Evolutionary conservation across 2,113 vertebrate genomes (phyloP).

Genomic region (Phoxinus phoxinus): DNA sequence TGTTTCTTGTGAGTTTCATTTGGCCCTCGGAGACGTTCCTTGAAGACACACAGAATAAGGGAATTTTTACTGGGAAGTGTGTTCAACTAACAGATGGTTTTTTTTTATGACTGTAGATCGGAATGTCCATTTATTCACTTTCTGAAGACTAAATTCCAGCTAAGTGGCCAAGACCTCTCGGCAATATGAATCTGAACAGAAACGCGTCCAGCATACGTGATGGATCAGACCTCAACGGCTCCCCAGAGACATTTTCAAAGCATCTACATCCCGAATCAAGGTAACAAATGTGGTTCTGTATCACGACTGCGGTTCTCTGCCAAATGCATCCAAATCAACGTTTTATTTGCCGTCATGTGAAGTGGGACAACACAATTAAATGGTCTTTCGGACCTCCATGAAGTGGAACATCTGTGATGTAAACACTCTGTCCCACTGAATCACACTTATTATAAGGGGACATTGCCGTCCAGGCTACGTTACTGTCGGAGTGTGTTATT

Average conservation of each 20-base stretch:
- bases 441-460: neutral
- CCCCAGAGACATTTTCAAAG: conserved; percentile 54
- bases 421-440: conserved; percentile 37
- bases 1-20: neutral
- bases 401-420: conserved; percentile 71
- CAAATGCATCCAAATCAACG: conserved; percentile 54
- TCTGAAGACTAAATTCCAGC: conserved; percentile 62
- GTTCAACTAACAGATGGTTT: neutral
- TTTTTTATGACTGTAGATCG: neutral
- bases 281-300: conserved; percentile 61
- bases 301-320: neutral
- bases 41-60: neutral
- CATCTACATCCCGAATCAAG: conserved; percentile 63
- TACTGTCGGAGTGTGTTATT: conserved; percentile 32
- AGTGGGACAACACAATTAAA: conserved; percentile 62
- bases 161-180: conserved; percentile 46
- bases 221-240: conserved; percentile 57
- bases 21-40: neutral
- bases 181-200: conserved; percentile 54
- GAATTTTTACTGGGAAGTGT: neutral
- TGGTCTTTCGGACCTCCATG: conserved; percentile 68
- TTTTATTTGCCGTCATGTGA: conserved; percentile 56
- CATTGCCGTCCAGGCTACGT: neutral
- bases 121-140: conserved; percentile 59
- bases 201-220: conserved; percentile 64